Conservation (phyloP, 1,140 invertebrate species). For the Adelges cooleyi region DNA sequence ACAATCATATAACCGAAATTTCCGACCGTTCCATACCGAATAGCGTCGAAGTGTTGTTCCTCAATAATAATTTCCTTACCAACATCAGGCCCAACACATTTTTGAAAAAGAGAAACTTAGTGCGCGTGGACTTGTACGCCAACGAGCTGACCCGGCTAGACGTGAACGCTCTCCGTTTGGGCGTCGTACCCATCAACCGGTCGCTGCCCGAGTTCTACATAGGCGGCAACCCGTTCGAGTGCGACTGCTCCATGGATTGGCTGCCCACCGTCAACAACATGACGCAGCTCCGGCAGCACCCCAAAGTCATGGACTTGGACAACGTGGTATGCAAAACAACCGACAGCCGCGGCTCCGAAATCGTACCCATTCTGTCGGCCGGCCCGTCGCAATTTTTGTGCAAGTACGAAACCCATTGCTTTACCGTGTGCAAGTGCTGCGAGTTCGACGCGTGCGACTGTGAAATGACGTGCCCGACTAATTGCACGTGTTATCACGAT, state of each 20-base stretch:
- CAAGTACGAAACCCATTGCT: constrained; percentile 82
- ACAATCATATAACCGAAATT: constrained; percentile 71
- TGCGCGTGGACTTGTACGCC: constrained; percentile 76
- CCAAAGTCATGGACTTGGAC: constrained; percentile 72
- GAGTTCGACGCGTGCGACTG: constrained; percentile 91
- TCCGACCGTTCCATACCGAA: constrained; percentile 71
- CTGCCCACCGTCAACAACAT: constrained; percentile 74
- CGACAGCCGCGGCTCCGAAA: constrained; percentile 54
- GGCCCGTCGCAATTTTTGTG: constrained; percentile 76
- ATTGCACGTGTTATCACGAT: constrained; percentile 85
- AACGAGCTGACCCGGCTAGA: constrained; percentile 73
- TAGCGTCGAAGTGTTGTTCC: constrained; percentile 73
- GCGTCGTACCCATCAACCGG: constrained; percentile 53
- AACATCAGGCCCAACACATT: constrained; percentile 72
- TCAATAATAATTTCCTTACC: constrained; percentile 78
- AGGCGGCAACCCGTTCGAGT: constrained; percentile 79
- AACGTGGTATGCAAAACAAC: constrained; percentile 74
- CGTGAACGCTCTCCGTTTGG: constrained; percentile 61
- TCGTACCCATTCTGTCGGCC: constrained; percentile 50
- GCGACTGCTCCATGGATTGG: constrained; percentile 88
- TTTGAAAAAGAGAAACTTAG: constrained; percentile 67
- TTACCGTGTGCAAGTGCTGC: constrained; percentile 84
- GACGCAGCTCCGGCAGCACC: constrained; percentile 65
- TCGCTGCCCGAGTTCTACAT: constrained; percentile 73
- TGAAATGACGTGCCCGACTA: constrained; percentile 84